Percentiles rank a stretch among this genome's conserved stretches.
phyloP scores from a whole-genome alignment of 1,140 invertebrate species.

The Drosophila obscura region DNA sequence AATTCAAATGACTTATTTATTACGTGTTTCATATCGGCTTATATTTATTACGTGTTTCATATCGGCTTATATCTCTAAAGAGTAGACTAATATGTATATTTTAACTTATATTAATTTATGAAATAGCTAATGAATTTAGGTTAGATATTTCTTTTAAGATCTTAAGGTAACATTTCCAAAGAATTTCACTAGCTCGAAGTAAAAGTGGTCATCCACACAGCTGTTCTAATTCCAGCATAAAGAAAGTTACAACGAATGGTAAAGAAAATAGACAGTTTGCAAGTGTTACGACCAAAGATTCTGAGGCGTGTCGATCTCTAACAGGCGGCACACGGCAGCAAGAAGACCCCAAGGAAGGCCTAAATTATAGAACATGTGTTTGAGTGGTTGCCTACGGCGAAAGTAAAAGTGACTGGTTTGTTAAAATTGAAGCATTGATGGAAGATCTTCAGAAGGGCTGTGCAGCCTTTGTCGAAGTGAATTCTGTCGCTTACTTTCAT shows the following conservation, averaged over 20 bases:
- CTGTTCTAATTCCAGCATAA: slow-evolving; percentile 39
- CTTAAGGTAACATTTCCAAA: slow-evolving; percentile 18
- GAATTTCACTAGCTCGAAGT: slow-evolving; percentile 52
- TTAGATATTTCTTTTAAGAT: not conserved
- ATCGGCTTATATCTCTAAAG: too few relatives aligned
- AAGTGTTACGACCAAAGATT: slow-evolving; percentile 46
- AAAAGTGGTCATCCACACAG: slow-evolving; percentile 36
- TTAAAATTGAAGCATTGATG: slow-evolving; percentile 25
- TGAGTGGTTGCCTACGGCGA: slow-evolving; percentile 34
- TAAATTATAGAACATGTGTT: slow-evolving; percentile 64
- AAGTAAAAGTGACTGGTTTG: slow-evolving; percentile 53
- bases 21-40: too few relatives aligned
- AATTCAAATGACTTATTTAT: too few relatives aligned
- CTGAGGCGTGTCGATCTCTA: slow-evolving; percentile 50
- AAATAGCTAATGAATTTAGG: too few relatives aligned
- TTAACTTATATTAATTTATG: too few relatives aligned
- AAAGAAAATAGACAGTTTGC: slow-evolving; percentile 29
- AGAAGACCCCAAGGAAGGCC: slow-evolving; percentile 50
- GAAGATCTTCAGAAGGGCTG: slow-evolving; percentile 34
- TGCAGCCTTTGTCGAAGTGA: slow-evolving; percentile 1
- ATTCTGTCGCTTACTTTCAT: slow-evolving; percentile 65
- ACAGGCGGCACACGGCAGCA: slow-evolving; percentile 60
- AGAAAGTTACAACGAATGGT: slow-evolving; percentile 46
- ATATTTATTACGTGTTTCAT: too few relatives aligned
- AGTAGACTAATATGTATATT: too few relatives aligned